Base-by-base conservation (phyloP, 2,888 invertebrate genomes). In the Heliconius ethilla region DNA sequence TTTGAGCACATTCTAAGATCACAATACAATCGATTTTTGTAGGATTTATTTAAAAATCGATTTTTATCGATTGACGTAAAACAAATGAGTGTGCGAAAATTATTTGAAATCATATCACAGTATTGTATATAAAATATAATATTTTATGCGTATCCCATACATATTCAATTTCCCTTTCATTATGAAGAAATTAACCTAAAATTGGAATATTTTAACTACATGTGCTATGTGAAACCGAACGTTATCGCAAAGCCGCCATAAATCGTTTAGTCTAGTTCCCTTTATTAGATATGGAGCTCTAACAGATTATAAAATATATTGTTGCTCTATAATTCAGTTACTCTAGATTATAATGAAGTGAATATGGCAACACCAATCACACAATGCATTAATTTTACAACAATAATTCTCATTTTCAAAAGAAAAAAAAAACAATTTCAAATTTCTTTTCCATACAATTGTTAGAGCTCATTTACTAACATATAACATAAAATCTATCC, bases 401-500 rank as follows among this genome's bases (percentile, higher is more conserved):
- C 15, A 63, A 63, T 27, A 27, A 63, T 63, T 27, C 15, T 27
- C 27, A 27, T 63, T 63, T 29, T n/a, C n/a, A 62, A 62, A n/a
- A 59, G 22, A 13, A 40, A 37, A 25, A 69, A 25, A 18, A 45
- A n/a, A 15, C 29, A 59, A 59, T 59, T 7, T 59, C 3, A 7
- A 72, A 13, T 59, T 33, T 25, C 13, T 7, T 59, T 29, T 72
- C 33, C 22, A 25, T 69, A 45, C 37, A 59, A 70, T 33, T 74
- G 66, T 55, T 33, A 73, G 63, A 72, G 72, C 72, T 59, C 74
- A 45, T 40, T 15, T 66, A 29, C 27, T 65, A 75, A 67, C 18
- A 37, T 37, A 33, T 22, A 72, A 40, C 15, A 70, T 65, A 37
- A 62, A 37, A 65, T 83, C 84, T 93, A 93, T 75, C 90, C 93